Evolutionary conservation across 2,797 vertebrate genomes (phyloP).

Genomic region (Hydrophis major): DNA sequence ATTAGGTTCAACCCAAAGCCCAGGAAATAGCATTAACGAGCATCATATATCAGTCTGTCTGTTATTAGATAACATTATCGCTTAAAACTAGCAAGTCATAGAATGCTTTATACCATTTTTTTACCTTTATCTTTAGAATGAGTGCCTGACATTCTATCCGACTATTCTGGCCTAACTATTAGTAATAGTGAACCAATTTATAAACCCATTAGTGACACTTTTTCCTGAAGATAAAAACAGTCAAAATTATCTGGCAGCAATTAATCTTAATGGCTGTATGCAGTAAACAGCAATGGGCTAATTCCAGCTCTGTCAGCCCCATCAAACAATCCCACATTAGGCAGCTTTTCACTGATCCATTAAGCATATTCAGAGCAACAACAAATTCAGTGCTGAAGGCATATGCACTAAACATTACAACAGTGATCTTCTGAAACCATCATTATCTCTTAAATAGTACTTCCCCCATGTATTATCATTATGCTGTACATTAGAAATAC

Average conservation of each 20-base stretch:
- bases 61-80: constrained; percentile 79
- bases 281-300: constrained; percentile 90
- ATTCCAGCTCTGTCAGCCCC: constrained; percentile 88
- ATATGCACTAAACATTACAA: constrained; percentile 87
- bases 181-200: constrained; percentile 90
- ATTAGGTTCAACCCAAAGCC: constrained; percentile 80
- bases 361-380: constrained; percentile 88
- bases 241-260: constrained; percentile 90
- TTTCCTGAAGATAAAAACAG: constrained; percentile 86
- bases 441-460: constrained; percentile 97
- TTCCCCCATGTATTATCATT: constrained; percentile 97
- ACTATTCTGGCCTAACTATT: constrained; percentile 81
- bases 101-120: constrained; percentile 71
- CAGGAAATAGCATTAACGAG: constrained; percentile 79
- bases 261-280: constrained; percentile 91
- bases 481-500: constrained; percentile 98
- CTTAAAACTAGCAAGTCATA: constrained; percentile 78
- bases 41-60: constrained; percentile 82
- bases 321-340: constrained; percentile 87
- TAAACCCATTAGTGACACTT: constrained; percentile 89
- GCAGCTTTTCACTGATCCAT: constrained; percentile 86
- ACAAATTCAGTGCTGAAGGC: constrained; percentile 87
- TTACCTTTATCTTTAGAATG: constrained; percentile 83
- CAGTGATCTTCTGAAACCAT: constrained; percentile 90
- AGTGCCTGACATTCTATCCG: constrained; percentile 77